A percentile compares a stretch with the other conserved stretches of the same genome.
These are phyloP conservation scores for Mimachlamys varia DNA, from an alignment of 2,888 invertebrate species.

Conservation along the genomic window DNA sequence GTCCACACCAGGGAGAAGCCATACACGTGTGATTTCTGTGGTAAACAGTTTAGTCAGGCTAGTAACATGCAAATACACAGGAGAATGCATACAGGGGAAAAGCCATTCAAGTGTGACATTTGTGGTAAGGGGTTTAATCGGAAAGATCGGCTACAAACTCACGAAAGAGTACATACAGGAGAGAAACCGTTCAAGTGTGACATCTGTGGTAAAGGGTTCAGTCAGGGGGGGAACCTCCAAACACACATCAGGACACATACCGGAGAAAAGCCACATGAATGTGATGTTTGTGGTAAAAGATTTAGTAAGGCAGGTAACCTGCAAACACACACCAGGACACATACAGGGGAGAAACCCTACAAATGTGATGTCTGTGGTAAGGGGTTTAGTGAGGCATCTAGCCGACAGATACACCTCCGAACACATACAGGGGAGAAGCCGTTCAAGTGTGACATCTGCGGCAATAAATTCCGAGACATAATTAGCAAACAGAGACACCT, in stretches of 20 bases:
- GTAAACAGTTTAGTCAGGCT: not conserved
- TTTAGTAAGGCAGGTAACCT: slow-evolving; percentile 1
- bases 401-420: not conserved
- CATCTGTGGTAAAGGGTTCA: not conserved
- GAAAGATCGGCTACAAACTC: not conserved
- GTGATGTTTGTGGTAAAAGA: not conserved
- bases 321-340: not conserved
- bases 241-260: not conserved
- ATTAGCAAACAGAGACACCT: not conserved
- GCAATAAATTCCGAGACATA: not conserved
- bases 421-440: not conserved
- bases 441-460: not conserved
- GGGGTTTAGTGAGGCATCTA: not conserved
- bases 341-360: not conserved
- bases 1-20: not conserved
- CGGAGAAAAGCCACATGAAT: not conserved
- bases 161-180: not conserved
- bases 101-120: not conserved
- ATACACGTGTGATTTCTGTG: not conserved
- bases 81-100: not conserved
- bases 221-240: not conserved
- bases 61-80: not conserved
- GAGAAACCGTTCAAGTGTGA: slow-evolving; percentile 11
- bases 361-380: slow-evolving; percentile 18
- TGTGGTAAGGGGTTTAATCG: not conserved